These are phyloP conservation scores for Drosophila triauraria DNA, from an alignment of 1,140 invertebrate genomes.

Conservation along the genomic window DNA sequence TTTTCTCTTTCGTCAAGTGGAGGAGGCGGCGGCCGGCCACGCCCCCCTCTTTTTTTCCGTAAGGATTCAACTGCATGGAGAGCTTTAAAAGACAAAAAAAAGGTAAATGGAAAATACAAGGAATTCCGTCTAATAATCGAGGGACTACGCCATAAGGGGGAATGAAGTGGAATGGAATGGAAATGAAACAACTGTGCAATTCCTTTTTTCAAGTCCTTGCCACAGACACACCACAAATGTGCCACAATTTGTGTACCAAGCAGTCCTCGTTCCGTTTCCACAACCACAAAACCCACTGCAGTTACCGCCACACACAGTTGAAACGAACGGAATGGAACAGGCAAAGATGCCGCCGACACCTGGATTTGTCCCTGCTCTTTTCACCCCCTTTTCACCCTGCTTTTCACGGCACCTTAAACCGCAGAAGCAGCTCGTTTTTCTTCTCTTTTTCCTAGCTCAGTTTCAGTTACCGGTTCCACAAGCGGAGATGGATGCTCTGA, in stretches of 20 bases:
- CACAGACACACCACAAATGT: conserved; percentile 12
- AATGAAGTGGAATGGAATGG: not conserved
- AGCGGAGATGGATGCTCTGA: conserved; percentile 21
- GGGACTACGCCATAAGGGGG: too few relatives aligned
- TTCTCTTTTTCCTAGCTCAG: conserved; percentile 24
- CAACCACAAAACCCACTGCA: conserved; percentile 53
- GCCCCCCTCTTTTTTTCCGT: conserved; percentile 3
- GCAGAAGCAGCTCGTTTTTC: conserved; percentile 36
- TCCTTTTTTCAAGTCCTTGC: not conserved
- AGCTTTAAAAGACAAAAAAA: conserved; percentile 16
- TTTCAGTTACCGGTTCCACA: conserved; percentile 34
- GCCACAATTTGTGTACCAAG: conserved; percentile 24
- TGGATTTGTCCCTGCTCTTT: not conserved
- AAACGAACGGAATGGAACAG: conserved; percentile 49
- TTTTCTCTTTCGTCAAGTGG: conserved; percentile 29
- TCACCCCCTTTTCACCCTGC: not conserved
- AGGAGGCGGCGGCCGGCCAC: not conserved
- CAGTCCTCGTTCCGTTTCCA: conserved; percentile 14
- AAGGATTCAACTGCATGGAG: conserved; percentile 3
- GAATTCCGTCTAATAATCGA: conserved; percentile 6
- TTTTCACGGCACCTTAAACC: conserved; percentile 16
- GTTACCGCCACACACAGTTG: conserved; percentile 8
- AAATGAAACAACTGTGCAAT: conserved; percentile 1
- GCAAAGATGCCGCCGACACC: conserved; percentile 61
- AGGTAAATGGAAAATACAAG: not conserved